Evolutionary conservation across 2,113 vertebrate species (phyloP), one percentile per base, ranked within the genome.

Genomic region (Pterocles burchelli): DNA sequence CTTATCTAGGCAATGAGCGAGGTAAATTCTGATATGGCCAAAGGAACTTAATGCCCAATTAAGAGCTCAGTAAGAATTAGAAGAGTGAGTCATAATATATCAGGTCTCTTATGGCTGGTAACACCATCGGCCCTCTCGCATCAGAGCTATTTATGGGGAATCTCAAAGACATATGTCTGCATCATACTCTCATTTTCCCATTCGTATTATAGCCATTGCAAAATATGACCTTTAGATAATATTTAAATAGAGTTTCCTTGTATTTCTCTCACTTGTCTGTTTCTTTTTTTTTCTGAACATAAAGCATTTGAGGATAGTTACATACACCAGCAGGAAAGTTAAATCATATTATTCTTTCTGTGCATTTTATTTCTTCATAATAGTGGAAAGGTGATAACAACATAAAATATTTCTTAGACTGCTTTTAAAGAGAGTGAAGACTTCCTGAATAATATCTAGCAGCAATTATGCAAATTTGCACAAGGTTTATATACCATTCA

Each of bases 1-100:
- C 66, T 67, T 71, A 93, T 79, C 58, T 93, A 94, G 55, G 21
- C 89, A 97, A 67, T 54, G 92, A 96, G 24, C 41, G 85, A 68
- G 75, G 65, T 17, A 94, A 94, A 97, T 93, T 89, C 61, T 33
- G 78, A 67, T 74, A 72, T 2, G 2, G 58, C 54, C 72, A 91
- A 55, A 92, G 58, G 62, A 95, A 77, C 14, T 71, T 95, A 78
- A 93, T 73, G 52, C 33, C 63, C 49, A 89, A 17, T 95, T 94
- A 96, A 78, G 63, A 89, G 25, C 70, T 83, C 85, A 59, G 14
- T 52, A 83, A 89, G 76, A 86, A 62, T 74, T 68, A 67, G n/a
- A 93, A 85, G 67, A 94, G 2, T 21, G 59, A 96, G 76, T 46
- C 45, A 52, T 75, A 96, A 89, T 28, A 67, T 3, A 88, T 68